These are phyloP conservation scores for Trididemnum nubilum DNA, from an alignment of 23 tunicate genomes.

Conservation along the genomic window DNA sequence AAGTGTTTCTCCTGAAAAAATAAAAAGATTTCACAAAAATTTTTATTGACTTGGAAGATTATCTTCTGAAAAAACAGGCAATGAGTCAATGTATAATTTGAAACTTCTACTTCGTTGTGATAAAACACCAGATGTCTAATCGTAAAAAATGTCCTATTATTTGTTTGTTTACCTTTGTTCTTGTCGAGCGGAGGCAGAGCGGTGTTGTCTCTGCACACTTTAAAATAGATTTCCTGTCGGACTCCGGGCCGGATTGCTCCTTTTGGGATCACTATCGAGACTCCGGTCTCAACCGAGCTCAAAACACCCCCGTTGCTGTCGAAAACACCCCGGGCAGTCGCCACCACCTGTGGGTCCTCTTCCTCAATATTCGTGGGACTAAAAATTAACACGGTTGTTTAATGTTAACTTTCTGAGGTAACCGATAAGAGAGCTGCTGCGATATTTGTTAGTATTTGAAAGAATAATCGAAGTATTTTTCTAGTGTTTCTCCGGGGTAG, in stretches of 20 bases:
- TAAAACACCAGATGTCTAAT: not conserved
- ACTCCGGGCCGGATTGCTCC: constrained; percentile 93
- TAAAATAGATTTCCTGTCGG: constrained; percentile 83
- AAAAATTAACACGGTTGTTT: not conserved
- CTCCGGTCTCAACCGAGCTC: constrained; percentile 95
- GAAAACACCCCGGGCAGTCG: constrained; percentile 91
- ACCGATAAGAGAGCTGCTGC: too few species aligned
- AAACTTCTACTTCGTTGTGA: not conserved
- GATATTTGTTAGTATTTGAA: too few species aligned
- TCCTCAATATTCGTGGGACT: constrained; percentile 57
- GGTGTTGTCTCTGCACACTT: constrained; percentile 94
- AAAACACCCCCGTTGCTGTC: constrained; percentile 95
- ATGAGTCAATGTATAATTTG: not conserved
- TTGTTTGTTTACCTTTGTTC: constrained; percentile 58
- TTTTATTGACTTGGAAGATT: not conserved
- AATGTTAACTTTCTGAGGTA: not conserved
- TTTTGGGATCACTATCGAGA: constrained; percentile 93
- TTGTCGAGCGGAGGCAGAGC: constrained; percentile 90
- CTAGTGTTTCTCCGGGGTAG: too few species aligned
- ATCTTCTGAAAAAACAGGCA: not conserved
- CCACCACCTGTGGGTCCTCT: constrained; percentile 89
- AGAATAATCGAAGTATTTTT: too few species aligned
- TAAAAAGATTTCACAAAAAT: too few species aligned
- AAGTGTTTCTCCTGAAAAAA: constrained; percentile 86
- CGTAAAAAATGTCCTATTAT: not conserved